A percentile compares a stretch with the other conserved stretches of the same genome.
Evolutionary conservation across 2,888 invertebrate genomes (phyloP).

Genomic region (Urechis unicinctus): DNA sequence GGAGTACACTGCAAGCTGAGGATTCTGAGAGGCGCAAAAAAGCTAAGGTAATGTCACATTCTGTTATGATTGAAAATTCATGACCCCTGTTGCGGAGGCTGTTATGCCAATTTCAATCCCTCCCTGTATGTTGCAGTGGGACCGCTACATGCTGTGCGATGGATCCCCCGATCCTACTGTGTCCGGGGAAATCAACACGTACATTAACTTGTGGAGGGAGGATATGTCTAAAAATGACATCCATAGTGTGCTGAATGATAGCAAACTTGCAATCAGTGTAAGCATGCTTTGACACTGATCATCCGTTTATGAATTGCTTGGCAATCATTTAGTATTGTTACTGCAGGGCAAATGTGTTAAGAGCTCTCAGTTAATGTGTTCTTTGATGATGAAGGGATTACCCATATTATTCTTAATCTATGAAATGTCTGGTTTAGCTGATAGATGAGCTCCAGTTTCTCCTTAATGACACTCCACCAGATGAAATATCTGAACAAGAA

Average conservation of each 20-base stretch:
- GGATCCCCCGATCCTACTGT: constrained; percentile 48
- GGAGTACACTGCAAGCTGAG: constrained; percentile 21
- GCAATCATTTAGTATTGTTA: not conserved
- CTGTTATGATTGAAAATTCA: not conserved
- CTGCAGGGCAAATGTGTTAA: not conserved
- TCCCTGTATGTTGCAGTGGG: no score
- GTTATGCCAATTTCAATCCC: not conserved
- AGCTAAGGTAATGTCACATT: constrained; percentile 29
- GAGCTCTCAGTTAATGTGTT: not conserved
- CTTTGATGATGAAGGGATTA: not conserved
- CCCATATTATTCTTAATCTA: not conserved
- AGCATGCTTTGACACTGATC: no score
- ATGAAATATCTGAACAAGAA: constrained; percentile 22
- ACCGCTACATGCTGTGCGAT: constrained; percentile 49
- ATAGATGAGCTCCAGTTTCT: constrained; percentile 36
- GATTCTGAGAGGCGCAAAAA: constrained; percentile 30
- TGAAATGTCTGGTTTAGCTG: constrained; percentile 22
- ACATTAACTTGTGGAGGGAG: constrained; percentile 43
- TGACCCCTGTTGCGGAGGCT: not conserved
- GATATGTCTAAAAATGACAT: constrained; percentile 32
- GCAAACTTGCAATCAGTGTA: constrained; percentile 36
- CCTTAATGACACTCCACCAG: constrained; percentile 28
- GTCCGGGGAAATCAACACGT: constrained; percentile 49
- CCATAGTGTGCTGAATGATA: constrained; percentile 35
- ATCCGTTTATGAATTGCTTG: not conserved